These are phyloP conservation scores for Tokudaia muenninki DNA, from an alignment of 2,797 vertebrate species.

Conservation along the genomic window DNA sequence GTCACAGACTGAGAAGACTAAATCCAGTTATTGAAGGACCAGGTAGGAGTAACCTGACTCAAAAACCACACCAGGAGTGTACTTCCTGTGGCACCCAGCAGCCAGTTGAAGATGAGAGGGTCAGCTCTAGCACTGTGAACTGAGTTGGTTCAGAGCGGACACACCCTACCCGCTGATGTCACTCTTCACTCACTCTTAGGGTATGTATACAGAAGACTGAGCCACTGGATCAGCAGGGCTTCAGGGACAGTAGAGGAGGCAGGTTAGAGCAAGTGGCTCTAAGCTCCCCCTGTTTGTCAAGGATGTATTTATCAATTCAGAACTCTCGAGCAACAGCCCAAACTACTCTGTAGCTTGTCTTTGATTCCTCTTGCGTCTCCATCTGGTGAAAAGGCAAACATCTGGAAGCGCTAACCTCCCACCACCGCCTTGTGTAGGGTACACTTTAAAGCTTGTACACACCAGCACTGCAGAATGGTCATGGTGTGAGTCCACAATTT, in stretches of 20 bases:
- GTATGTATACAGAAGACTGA: not conserved
- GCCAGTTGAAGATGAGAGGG: not conserved
- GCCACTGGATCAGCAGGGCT: not conserved
- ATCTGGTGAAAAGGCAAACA: not conserved
- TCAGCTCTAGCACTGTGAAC: not conserved
- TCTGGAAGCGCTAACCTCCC: not conserved
- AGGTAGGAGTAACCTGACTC: not conserved
- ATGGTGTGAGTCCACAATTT: not conserved
- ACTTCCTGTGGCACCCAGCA: not conserved
- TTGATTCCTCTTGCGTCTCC: not conserved
- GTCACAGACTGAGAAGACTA: too few relatives aligned
- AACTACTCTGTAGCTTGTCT: not conserved
- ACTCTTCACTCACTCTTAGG: not conserved
- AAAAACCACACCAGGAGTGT: not conserved
- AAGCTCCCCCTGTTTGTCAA: not conserved
- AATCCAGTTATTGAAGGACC: not conserved
- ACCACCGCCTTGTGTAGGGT: not conserved
- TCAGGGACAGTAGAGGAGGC: rapidly evolving
- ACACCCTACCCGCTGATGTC: not conserved
- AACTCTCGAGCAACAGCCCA: not conserved
- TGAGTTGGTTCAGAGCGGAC: not conserved
- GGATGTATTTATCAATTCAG: not conserved
- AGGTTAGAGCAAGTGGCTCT: not conserved
- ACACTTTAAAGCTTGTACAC: not conserved
- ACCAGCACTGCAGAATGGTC: not conserved